Conservation (phyloP, 2,113 vertebrate genomes). For the Tachysurus fulvidraco region DNA sequence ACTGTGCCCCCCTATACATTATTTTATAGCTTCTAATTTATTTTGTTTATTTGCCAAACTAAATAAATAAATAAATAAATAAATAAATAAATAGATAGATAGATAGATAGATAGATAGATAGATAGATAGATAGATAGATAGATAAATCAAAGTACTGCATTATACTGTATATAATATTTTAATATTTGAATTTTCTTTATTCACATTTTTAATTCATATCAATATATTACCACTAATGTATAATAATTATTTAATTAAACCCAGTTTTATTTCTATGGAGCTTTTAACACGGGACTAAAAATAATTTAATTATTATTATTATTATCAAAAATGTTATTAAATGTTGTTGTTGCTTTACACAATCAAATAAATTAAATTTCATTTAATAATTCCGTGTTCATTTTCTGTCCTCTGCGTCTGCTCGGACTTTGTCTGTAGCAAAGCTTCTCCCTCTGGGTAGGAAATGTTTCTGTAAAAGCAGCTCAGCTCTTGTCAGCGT, state of each 20-base stretch:
- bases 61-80: too few relatives aligned
- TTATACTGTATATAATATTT: background rate
- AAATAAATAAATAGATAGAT: too few relatives aligned
- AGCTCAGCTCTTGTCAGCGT: constrained; percentile 41
- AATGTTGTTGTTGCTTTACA: too few relatives aligned
- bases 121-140: too few relatives aligned
- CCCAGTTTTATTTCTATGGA: too few relatives aligned
- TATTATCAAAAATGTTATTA: too few relatives aligned
- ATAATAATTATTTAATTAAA: background rate
- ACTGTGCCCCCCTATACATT: too few relatives aligned
- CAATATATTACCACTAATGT: background rate
- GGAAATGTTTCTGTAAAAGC: background rate
- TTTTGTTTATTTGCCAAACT: too few relatives aligned
- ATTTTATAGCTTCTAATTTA: background rate
- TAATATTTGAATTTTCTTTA: background rate
- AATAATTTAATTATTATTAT: too few relatives aligned
- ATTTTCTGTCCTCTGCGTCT: background rate
- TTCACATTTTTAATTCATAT: background rate
- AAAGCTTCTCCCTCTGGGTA: background rate
- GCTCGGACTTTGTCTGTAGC: background rate
- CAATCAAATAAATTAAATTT: background rate
- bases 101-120: too few relatives aligned
- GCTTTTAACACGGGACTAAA: too few relatives aligned
- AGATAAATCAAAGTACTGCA: too few relatives aligned
- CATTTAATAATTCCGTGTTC: background rate